phyloP scores from a whole-genome alignment of 2,113 vertebrate genomes.

The Leptosomus discolor region DNA sequence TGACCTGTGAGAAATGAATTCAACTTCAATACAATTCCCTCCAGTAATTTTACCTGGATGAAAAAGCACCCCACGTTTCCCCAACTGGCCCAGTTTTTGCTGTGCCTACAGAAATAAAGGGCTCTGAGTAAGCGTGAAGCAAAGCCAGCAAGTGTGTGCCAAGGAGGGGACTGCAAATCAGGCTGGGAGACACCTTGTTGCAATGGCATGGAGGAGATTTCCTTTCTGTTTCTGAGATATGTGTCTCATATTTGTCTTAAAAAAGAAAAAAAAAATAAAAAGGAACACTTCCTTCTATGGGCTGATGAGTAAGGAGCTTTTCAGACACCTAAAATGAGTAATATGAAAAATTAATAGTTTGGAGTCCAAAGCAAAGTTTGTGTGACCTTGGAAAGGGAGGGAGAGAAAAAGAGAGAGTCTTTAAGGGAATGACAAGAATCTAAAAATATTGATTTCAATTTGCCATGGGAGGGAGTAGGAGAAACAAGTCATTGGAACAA shows the following conservation, averaged over 20 bases:
- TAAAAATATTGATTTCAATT: constrained; percentile 62
- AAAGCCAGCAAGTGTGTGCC: background rate
- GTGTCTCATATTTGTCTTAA: background rate
- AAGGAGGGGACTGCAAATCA: background rate
- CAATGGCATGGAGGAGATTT: background rate
- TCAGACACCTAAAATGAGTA: constrained; percentile 39
- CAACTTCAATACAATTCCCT: background rate
- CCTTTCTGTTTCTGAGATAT: background rate
- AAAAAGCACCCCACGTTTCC: background rate
- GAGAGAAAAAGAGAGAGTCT: background rate
- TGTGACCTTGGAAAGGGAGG: background rate
- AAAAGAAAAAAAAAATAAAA: background rate
- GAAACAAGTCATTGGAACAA: constrained; percentile 52
- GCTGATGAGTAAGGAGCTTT: constrained; percentile 7
- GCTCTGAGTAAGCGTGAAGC: background rate
- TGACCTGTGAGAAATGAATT: background rate
- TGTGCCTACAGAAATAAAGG: background rate
- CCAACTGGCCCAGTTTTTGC: background rate
- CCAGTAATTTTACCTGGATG: background rate
- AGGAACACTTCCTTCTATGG: background rate
- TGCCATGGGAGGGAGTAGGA: constrained; percentile 52
- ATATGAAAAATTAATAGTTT: constrained; percentile 56
- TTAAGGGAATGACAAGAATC: constrained; percentile 60
- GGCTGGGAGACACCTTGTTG: background rate
- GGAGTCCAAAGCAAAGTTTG: constrained; percentile 62